Percentiles rank a stretch among this genome's conserved stretches.
These are phyloP conservation scores for Orthosia gracilis DNA, from an alignment of 2,888 invertebrate species.

Conservation along the genomic window DNA sequence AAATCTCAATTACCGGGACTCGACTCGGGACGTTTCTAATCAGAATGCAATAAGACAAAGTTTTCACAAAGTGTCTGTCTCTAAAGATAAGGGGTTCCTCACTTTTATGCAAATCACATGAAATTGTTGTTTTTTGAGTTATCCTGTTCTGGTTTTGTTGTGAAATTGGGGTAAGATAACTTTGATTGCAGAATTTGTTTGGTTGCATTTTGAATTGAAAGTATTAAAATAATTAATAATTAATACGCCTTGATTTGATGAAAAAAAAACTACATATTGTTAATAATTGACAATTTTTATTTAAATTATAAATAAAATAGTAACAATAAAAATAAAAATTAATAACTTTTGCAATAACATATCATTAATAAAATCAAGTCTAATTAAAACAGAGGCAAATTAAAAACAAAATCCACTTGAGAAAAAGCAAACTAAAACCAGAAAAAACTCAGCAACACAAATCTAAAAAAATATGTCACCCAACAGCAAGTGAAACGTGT, in stretches of 20 bases:
- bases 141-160: conserved; percentile 58
- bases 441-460: not conserved
- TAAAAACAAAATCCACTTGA: not conserved
- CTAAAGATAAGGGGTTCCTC: conserved; percentile 85
- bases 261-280: not conserved
- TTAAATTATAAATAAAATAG: not conserved
- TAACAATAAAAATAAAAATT: not conserved
- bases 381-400: not conserved
- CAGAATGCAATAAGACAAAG: conserved; percentile 87
- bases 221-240: not conserved
- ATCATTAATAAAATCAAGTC: too few species aligned
- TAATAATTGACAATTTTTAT: not conserved
- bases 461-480: conserved; percentile 6
- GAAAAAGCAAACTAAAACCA: not conserved
- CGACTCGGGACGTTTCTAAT: conserved; percentile 74
- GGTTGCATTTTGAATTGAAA: not conserved
- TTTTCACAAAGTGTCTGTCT: conserved; percentile 88
- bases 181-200: not conserved
- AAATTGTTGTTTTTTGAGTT: conserved; percentile 79
- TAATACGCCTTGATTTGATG: not conserved
- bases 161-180: not conserved
- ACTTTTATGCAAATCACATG: conserved; percentile 87
- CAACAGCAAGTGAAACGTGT: conserved; percentile 57
- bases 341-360: too few species aligned
- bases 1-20: conserved; percentile 77